Evolutionary conservation across 1,140 invertebrate genomes (phyloP).

Genomic region (Halesus radiatus): DNA sequence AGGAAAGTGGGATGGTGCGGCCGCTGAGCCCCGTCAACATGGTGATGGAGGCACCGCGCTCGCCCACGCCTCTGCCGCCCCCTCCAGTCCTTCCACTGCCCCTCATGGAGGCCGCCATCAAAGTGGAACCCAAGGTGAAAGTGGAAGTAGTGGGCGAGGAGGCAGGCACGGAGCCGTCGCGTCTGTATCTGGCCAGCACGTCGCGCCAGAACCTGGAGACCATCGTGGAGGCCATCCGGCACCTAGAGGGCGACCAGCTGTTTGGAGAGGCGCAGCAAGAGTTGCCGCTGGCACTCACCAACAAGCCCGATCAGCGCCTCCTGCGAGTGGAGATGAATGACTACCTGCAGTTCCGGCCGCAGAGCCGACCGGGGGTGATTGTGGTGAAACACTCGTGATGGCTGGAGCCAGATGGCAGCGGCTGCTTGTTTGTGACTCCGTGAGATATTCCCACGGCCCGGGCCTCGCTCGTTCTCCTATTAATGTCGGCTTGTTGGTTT

Average conservation of each 20-base stretch:
- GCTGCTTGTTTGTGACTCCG: slow-evolving; percentile 45
- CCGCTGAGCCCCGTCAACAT: slow-evolving; percentile 63
- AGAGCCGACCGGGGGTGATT: slow-evolving; percentile 87
- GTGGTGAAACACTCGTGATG: slow-evolving; percentile 87
- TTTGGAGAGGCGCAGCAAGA: slow-evolving; percentile 81
- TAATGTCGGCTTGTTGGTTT: slow-evolving; percentile 53
- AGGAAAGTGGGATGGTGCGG: slow-evolving; percentile 70
- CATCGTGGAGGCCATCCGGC: slow-evolving; percentile 97
- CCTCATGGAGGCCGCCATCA: slow-evolving; percentile 86
- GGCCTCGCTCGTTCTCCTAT: slow-evolving; percentile 21
- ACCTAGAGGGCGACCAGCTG: slow-evolving; percentile 94
- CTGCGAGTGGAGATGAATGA: slow-evolving; percentile 76
- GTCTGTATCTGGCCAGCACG: slow-evolving; percentile 82
- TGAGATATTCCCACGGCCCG: slow-evolving; percentile 21
- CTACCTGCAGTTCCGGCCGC: slow-evolving; percentile 76
- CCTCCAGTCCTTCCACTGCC: slow-evolving; percentile 70
- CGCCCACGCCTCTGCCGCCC: slow-evolving; percentile 26
- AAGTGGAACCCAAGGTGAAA: slow-evolving; percentile 88
- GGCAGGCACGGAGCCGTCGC: slow-evolving; percentile 71
- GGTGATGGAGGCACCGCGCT: slow-evolving; percentile 24
- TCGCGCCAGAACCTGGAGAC: slow-evolving; percentile 96
- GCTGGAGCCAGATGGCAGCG: slow-evolving; percentile 43
- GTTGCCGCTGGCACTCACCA: slow-evolving; percentile 83
- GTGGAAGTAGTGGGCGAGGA: slow-evolving; percentile 75
- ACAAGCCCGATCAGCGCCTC: slow-evolving; percentile 70